Percentiles rank a stretch among this genome's conserved stretches.
Evolutionary conservation across 2,113 vertebrate genomes (phyloP).

Genomic region (Oriolus oriolus): DNA sequence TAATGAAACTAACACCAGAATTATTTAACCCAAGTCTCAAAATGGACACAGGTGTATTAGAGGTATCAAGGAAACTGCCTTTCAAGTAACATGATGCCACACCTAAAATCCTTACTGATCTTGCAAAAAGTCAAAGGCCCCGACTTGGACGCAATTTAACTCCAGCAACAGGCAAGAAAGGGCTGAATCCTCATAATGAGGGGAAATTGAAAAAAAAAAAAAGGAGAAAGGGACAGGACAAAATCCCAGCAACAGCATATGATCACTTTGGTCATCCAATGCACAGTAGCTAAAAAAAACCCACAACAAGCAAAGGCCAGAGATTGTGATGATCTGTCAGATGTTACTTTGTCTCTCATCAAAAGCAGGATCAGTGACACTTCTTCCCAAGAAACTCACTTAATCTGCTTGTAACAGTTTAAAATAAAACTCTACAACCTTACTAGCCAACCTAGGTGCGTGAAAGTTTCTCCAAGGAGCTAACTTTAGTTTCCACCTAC

Average conservation of each 20-base stretch:
- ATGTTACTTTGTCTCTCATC: not conserved
- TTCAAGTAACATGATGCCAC: not conserved
- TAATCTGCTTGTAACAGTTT: not conserved
- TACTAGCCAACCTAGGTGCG: not conserved
- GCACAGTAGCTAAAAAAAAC: not conserved
- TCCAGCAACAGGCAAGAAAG: not conserved
- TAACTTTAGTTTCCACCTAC: not conserved
- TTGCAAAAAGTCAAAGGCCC: not conserved
- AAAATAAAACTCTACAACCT: not conserved
- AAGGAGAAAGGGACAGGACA: not conserved
- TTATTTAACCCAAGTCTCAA: not conserved
- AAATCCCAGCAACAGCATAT: not conserved
- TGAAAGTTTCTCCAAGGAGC: not conserved
- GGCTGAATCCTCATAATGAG: not conserved
- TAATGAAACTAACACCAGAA: not conserved
- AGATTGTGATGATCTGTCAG: not conserved
- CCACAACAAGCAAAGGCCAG: not conserved
- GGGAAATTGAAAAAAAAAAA: not conserved
- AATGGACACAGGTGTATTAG: not conserved
- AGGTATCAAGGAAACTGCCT: not conserved
- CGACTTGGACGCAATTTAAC: rapidly evolving
- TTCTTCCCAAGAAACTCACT: not conserved
- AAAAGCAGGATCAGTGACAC: not conserved
- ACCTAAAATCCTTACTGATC: not conserved
- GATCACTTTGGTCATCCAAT: not conserved